Evolutionary conservation across 2,113 vertebrate genomes (phyloP).

Genomic region (Lichenostomus cassidix): DNA sequence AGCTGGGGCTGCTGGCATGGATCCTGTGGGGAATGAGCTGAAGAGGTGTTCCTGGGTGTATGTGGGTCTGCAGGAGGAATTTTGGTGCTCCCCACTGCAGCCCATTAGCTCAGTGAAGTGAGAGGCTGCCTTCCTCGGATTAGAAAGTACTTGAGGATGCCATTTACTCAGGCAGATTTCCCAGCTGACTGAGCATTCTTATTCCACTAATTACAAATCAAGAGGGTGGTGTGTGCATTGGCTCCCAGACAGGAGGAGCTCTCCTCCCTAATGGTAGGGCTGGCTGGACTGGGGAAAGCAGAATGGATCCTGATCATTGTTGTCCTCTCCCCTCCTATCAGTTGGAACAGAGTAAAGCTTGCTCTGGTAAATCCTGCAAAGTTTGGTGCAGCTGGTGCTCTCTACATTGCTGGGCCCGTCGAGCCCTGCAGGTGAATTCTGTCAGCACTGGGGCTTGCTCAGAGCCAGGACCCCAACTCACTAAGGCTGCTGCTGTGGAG

Average conservation of each 20-base stretch:
- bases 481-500: not conserved
- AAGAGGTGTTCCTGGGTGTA: not conserved
- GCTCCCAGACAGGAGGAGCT: conserved; percentile 18
- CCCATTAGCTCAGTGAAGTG: conserved; percentile 25
- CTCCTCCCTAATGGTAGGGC: not conserved
- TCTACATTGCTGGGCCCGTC: not conserved
- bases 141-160: conserved; percentile 53
- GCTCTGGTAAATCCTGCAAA: not conserved
- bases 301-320: not conserved
- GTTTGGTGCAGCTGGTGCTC: not conserved
- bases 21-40: not conserved
- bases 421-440: not conserved
- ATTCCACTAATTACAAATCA: conserved; percentile 50
- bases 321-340: not conserved
- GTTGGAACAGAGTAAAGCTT: not conserved
- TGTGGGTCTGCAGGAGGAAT: not conserved
- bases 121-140: not conserved
- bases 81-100: not conserved
- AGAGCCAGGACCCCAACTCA: not conserved
- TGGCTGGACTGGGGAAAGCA: not conserved
- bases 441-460: not conserved
- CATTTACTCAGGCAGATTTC: conserved; percentile 48
- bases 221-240: conserved; percentile 14
- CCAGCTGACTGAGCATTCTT: conserved; percentile 49
- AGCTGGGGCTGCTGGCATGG: not conserved